These are phyloP conservation scores for Heliopora coerulea DNA, from an alignment of 92 coral and sea anemone species.

Conservation along the genomic window DNA sequence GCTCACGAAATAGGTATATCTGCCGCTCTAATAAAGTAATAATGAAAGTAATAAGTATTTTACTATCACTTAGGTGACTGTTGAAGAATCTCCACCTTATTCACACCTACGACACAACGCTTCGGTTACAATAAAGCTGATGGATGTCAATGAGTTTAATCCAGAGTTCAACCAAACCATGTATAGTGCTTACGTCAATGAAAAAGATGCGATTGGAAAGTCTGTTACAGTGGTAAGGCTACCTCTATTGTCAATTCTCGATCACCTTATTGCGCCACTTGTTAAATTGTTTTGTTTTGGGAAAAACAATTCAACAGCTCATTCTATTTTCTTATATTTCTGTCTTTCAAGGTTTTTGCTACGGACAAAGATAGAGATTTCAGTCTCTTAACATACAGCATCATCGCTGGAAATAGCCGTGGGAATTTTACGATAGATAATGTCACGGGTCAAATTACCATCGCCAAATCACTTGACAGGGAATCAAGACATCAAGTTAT, in stretches of 20 bases:
- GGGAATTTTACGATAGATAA: conserved; percentile 61
- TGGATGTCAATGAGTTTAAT: conserved; percentile 62
- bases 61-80: conserved; percentile 4
- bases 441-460: conserved; percentile 65
- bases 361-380: conserved; percentile 61
- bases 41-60: background rate
- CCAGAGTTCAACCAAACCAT: conserved; percentile 66
- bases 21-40: no score
- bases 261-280: no score
- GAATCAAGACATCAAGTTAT: conserved; percentile 52
- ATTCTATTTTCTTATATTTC: background rate
- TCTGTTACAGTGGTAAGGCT: conserved; percentile 39
- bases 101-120: conserved; percentile 34
- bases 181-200: conserved; percentile 57
- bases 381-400: conserved; percentile 58
- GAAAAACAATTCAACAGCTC: no score
- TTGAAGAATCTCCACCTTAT: background rate
- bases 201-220: conserved; percentile 56
- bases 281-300: background rate
- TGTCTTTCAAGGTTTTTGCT: conserved; percentile 52
- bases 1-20: no score
- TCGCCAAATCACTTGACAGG: conserved; percentile 52
- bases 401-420: conserved; percentile 56
- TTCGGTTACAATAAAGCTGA: conserved; percentile 53
- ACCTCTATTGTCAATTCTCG: no score